A percentile compares a stretch with the other conserved stretches of the same genome.
Evolutionary conservation across 1,140 invertebrate genomes (phyloP).

Genomic region (Carposina sasakii): DNA sequence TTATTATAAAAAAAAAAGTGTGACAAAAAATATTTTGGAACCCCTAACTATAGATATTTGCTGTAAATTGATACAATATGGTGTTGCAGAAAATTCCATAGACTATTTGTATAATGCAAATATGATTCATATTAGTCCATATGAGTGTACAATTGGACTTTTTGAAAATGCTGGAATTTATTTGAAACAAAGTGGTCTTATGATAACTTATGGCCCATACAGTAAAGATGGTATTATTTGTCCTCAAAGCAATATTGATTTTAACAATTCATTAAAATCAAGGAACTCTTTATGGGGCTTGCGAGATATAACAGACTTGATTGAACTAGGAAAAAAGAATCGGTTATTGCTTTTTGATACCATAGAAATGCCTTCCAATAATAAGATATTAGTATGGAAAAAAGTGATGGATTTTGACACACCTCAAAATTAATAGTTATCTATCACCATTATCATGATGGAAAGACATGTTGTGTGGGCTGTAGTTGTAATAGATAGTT

Average conservation of each 20-base stretch:
- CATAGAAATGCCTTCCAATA: conserved; percentile 89
- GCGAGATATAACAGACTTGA: conserved; percentile 82
- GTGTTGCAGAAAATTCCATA: conserved; percentile 71
- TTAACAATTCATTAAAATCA: conserved; percentile 77
- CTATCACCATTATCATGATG: too few species aligned
- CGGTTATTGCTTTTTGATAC: conserved; percentile 77
- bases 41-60: conserved; percentile 81
- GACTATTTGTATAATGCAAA: conserved; percentile 89
- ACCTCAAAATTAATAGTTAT: too few species aligned
- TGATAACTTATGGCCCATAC: conserved; percentile 91
- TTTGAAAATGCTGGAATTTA: conserved; percentile 80
- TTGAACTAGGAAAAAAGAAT: conserved; percentile 77
- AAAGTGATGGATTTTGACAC: too few species aligned
- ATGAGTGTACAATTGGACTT: conserved; percentile 79
- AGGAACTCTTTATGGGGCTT: conserved; percentile 84
- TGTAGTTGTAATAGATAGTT: too few species aligned
- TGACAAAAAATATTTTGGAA: conserved; percentile 77
- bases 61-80: conserved; percentile 65
- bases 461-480: too few species aligned
- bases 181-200: conserved; percentile 78
- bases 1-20: conserved; percentile 75
- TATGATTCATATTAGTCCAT: conserved; percentile 88
- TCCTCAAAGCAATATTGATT: conserved; percentile 87
- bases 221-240: conserved; percentile 81
- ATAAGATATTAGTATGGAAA: conserved; percentile 86